Evolutionary conservation across 30 jellyfish, hydroid and myxozoan species (phyloP), one percentile per base, ranked within the genome.

Genomic region (Cassiopea andromeda): DNA sequence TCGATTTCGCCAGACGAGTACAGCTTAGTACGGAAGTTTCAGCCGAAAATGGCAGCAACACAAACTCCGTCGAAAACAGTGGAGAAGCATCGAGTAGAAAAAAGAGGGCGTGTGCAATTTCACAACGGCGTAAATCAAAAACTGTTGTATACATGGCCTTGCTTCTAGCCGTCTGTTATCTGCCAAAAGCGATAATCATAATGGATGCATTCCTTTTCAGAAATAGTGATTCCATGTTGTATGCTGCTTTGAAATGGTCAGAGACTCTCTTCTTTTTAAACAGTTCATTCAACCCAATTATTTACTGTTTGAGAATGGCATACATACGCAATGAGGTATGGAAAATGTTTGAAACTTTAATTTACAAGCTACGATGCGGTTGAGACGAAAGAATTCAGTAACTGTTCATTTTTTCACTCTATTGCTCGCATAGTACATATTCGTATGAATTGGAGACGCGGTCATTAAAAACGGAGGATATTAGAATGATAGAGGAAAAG

Each of bases 281-380:
- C 75, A 81, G 90, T 16, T 15, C 73, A 43, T 7, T 81, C 57
- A 66, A 60, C 48, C 90, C 90, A 38, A 1, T 81, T 14, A n/a
- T 61, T 44, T 81, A 81, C 73, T 81, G 90, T 50, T 67, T 80
- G 44, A 19, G 77, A 61, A 80, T 80, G 79, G 46, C 89, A 60
- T 58, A 10, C 27, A 64, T 80, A 7, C 78, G 79, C 66, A 44
- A 45, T 6, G 89, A 80, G 44, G 46, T 80, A 27, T 4, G 2
- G 77, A 80, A 64, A 46, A 43, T 70, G 57, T 19, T 16, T 70
- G 57, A 70, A 16, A 7, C 79, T 19, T 19, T 70, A 19, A 70
- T 70, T 50, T 1, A 14, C 15, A 70, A 43, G 79, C 54, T 19
- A 2, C 27, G 57, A 7, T 12, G 54, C 0, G 7, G 5, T 59